These are phyloP conservation scores for Morpho helenor DNA, from an alignment of 2,888 invertebrate species.

Conservation along the genomic window DNA sequence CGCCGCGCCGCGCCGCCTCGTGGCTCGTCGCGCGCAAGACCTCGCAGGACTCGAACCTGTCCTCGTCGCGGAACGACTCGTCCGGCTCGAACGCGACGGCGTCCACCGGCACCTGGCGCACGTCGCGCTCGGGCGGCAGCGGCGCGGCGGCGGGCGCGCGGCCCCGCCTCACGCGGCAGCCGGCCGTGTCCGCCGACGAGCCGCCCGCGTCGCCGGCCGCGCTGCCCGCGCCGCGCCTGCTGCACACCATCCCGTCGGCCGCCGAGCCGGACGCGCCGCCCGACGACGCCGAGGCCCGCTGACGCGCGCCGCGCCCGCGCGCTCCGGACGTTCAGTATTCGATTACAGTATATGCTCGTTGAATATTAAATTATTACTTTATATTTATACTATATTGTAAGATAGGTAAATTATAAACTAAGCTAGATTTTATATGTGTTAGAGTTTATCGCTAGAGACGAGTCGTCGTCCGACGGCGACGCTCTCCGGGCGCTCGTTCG, in stretches of 20 bases:
- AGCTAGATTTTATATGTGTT: conserved; percentile 24
- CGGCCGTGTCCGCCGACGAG: conserved; percentile 89
- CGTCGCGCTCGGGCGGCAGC: conserved; percentile 90
- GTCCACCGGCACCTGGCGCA: conserved; percentile 93
- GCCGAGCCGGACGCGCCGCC: conserved; percentile 55
- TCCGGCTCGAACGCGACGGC: conserved; percentile 93
- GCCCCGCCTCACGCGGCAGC: conserved; percentile 80
- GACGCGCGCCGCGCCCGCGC: conserved; percentile 24
- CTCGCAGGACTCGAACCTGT: conserved; percentile 94
- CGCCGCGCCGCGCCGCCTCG: conserved; percentile 89
- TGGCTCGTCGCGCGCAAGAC: conserved; percentile 96
- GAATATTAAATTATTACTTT: conserved; percentile 15
- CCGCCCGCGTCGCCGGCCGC: conserved; percentile 76
- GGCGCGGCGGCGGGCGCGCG: conserved; percentile 86
- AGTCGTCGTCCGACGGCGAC: too few species aligned
- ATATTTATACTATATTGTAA: background rate
- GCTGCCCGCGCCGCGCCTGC: conserved; percentile 46
- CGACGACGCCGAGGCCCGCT: conserved; percentile 48
- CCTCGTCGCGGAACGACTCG: conserved; percentile 94
- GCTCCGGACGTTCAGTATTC: conserved; percentile 27
- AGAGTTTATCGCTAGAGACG: conserved; percentile 2
- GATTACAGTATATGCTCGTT: conserved; percentile 25
- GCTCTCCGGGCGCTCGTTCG: too few species aligned
- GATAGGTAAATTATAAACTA: conserved; percentile 1
- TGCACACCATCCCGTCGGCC: conserved; percentile 66